Conservation (phyloP, 1,140 invertebrate genomes). For the Nasonia giraulti region DNA sequence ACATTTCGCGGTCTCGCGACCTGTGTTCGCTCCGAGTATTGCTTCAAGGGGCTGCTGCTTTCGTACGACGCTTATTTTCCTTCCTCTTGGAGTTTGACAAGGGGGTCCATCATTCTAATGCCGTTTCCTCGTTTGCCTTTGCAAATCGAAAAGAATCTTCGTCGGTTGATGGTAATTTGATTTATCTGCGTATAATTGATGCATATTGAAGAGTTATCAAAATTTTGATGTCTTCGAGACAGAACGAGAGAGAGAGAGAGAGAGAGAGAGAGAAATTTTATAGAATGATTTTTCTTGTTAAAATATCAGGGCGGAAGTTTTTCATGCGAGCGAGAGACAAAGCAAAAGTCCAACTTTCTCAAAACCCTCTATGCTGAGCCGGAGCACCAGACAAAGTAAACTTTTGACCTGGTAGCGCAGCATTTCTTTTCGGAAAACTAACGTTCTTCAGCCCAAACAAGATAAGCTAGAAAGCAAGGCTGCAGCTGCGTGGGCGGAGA, state of each 20-base stretch:
- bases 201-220: too few relatives aligned
- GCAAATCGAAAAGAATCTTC: background rate
- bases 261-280: background rate
- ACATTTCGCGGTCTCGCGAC: constrained; percentile 55
- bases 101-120: background rate
- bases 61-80: background rate
- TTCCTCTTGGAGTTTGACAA: background rate
- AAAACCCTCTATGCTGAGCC: background rate
- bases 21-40: background rate
- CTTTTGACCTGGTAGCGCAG: background rate
- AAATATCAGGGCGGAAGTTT: background rate
- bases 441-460: background rate
- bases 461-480: constrained; percentile 5
- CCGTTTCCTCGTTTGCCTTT: background rate
- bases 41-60: background rate
- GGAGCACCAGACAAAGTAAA: background rate
- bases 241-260: too few relatives aligned
- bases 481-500: background rate
- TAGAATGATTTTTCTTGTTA: too few relatives aligned
- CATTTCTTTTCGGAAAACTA: constrained; percentile 3
- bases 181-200: background rate
- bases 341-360: background rate
- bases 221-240: too few relatives aligned
- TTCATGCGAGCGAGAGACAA: background rate
- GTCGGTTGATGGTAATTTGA: background rate